Conservation (phyloP, 2,888 invertebrate genomes). For the Dasypolia templi region DNA sequence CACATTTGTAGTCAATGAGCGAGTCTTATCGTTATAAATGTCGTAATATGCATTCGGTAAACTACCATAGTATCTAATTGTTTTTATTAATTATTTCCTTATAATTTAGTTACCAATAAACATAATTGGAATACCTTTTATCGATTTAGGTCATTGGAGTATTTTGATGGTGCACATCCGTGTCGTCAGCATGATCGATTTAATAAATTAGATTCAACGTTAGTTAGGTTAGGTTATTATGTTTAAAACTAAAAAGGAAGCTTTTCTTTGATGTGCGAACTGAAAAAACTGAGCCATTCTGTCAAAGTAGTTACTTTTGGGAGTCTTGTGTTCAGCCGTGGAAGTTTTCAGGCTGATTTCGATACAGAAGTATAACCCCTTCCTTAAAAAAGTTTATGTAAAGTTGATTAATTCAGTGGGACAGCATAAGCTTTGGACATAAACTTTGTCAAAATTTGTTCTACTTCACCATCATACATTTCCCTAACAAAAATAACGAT, state of each 20-base stretch:
- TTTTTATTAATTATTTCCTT: slow-evolving; percentile 17
- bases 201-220: background rate
- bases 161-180: background rate
- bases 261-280: background rate
- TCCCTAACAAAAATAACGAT: slow-evolving; percentile 10
- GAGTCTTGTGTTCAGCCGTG: background rate
- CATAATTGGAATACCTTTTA: background rate
- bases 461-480: slow-evolving; percentile 15
- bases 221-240: too few relatives aligned
- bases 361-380: background rate
- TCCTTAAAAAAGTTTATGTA: slow-evolving; percentile 27
- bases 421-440: slow-evolving; percentile 13
- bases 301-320: too few relatives aligned
- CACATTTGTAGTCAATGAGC: slow-evolving; percentile 8
- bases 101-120: background rate
- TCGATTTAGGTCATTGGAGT: slow-evolving; percentile 11
- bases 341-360: slow-evolving; percentile 1
- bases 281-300: background rate
- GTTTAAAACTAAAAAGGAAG: background rate
- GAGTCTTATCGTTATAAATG: slow-evolving; percentile 23
- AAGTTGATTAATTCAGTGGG: slow-evolving; percentile 32
- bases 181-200: background rate
- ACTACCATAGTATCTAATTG: background rate
- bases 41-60: slow-evolving; percentile 29
- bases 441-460: slow-evolving; percentile 23